Evolutionary conservation across 2,113 vertebrate species (phyloP).

Genomic region (Ochotona curzoniae): DNA sequence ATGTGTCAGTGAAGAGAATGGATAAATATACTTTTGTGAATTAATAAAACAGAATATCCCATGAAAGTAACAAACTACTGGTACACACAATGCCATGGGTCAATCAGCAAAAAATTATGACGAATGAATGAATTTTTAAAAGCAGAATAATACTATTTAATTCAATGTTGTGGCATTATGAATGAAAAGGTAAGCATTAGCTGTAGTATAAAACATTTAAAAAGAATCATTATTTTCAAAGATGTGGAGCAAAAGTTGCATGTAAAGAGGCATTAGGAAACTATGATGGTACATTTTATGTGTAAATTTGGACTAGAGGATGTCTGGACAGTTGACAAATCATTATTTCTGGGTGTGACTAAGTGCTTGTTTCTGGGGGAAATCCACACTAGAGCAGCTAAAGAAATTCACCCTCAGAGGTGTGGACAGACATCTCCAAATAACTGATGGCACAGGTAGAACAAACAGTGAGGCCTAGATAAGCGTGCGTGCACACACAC

Average conservation of each 20-base stretch:
- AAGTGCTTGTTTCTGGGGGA: not conserved
- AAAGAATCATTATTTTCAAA: not conserved
- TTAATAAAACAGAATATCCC: not conserved
- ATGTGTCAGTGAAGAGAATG: not conserved
- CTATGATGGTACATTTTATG: not conserved
- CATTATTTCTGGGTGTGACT: not conserved
- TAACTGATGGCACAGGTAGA: not conserved
- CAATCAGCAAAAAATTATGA: not conserved
- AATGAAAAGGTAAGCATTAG: not conserved
- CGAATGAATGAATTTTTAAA: not conserved
- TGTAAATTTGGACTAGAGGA: not conserved
- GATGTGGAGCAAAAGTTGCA: not conserved
- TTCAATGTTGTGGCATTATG: not conserved
- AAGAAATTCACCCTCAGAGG: not conserved
- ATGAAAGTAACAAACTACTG: not conserved
- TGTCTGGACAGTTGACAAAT: not conserved
- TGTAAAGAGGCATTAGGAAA: not conserved
- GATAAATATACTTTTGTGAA: not conserved
- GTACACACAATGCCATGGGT: not conserved
- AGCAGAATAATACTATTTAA: not conserved
- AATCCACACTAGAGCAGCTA: not conserved
- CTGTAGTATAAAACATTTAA: not conserved
- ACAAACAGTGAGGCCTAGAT: not conserved
- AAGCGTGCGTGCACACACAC: no score
- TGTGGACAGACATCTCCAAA: not conserved